Evolutionary conservation across 2,888 invertebrate species (phyloP), one percentile per base, ranked within the genome.

Genomic region (Orgyia antiqua): DNA sequence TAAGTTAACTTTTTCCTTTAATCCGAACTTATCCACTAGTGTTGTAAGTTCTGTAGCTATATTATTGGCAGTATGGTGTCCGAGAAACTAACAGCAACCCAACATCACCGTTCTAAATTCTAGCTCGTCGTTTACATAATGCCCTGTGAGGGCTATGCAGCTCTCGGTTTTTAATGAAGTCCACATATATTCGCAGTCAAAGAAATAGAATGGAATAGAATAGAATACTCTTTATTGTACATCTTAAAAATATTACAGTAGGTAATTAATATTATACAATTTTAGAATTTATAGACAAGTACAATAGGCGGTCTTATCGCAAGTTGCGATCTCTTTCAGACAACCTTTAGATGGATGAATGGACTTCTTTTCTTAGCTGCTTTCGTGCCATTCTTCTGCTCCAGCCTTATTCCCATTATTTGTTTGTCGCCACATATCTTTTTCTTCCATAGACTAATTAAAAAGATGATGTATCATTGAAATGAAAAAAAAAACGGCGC

Each of bases 1-100:
- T 38, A 62, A 58, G 29, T 53, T 51, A 4, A 45, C 29, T 52
- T 57, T 58, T 4, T 35, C 11, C 19, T 17, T 39, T 6, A 57
- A 9, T 2, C 11, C 18, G 24, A 28, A 51, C 13, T 38, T 24
- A 2, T 41, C 39, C 1, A 33, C 29, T 12, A 42, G 11, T 12
- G 21, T 19, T 13, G 9, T 12, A n/a, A 61, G 20, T 28, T 44
- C 47, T 15, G 38, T 5, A 3, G 37, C 36, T 8, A 58, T 52
- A 29, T 57, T 53, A 2, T 30, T 38, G 1, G 42, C 24, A 4
- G 46, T 56, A 13, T 55, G 51, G 4, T 21, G 18, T 1, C 39
- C 46, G 8, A 30, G 24, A 29, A 58, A 55, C 12, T 42, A 15
- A 10, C 36, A 42, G 27, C 58, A 57, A 10, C 37, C 47, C 15